Percentiles rank a stretch among this genome's conserved stretches.
Evolutionary conservation across 2,113 vertebrate genomes (phyloP).

Genomic region (Pipa parva): DNA sequence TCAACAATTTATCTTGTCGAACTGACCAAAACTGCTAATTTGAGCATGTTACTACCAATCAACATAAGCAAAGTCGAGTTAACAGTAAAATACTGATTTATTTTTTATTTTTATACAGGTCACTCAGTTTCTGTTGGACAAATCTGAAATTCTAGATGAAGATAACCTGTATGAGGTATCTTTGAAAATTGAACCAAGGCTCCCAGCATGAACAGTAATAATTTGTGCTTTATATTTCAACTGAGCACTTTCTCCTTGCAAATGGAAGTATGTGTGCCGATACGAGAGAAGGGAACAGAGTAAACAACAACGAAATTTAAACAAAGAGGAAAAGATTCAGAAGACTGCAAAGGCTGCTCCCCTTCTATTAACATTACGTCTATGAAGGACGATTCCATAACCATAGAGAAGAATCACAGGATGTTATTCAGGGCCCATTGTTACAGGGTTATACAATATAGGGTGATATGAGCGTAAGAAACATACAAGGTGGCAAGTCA

Average conservation of each 20-base stretch:
- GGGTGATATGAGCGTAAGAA: no score
- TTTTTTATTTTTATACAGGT: slow-evolving; percentile 69
- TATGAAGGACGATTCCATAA: neutral
- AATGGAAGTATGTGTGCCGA: slow-evolving; percentile 49
- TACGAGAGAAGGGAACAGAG: slow-evolving; percentile 34
- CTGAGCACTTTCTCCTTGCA: slow-evolving; percentile 41
- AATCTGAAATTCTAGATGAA: slow-evolving; percentile 92
- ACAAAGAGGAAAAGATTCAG: slow-evolving; percentile 40
- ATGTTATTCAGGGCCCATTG: no score
- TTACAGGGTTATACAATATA: no score
- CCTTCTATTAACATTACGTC: slow-evolving; percentile 6
- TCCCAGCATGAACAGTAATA: slow-evolving; percentile 79
- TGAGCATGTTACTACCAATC: no score
- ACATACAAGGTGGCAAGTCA: no score
- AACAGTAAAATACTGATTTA: no score
- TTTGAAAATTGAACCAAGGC: slow-evolving; percentile 91
- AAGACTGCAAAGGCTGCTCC: neutral
- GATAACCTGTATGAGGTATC: slow-evolving; percentile 94
- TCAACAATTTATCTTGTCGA: no score
- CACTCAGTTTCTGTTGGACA: slow-evolving; percentile 93
- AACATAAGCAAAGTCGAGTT: no score
- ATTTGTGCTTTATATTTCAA: slow-evolving; percentile 43
- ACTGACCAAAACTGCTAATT: no score
- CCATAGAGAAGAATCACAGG: neutral
- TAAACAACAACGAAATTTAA: slow-evolving; percentile 18